Conservation (phyloP, 2,797 vertebrate species). For the Thunnus albacares region DNA sequence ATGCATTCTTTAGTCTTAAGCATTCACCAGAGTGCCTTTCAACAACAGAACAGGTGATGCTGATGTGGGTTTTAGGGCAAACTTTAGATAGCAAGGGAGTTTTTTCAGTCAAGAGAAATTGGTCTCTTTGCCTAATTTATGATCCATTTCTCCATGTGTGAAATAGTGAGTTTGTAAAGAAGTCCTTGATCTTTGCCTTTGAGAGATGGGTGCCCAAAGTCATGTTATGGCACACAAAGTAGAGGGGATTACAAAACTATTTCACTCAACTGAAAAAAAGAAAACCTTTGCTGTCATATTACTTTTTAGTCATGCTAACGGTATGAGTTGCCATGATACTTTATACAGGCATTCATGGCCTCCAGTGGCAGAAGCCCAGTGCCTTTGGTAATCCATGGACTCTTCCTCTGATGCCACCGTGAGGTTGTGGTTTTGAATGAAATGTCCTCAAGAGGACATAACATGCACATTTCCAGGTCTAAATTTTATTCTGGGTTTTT, state of each 20-base stretch:
- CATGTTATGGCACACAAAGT: neutral
- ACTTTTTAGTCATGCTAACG: no score
- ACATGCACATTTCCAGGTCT: no score
- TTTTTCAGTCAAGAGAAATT: slow-evolving; percentile 13
- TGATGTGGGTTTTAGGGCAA: slow-evolving; percentile 1
- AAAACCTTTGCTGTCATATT: neutral
- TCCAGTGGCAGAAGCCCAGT: no score
- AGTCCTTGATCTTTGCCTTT: neutral
- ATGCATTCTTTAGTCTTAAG: no score
- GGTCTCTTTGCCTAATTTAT: neutral
- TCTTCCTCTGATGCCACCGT: no score
- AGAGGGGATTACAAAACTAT: neutral
- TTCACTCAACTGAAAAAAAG: neutral
- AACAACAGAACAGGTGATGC: neutral
- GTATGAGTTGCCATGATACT: no score
- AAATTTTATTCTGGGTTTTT: no score
- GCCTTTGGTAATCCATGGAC: no score
- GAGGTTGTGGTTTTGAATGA: no score
- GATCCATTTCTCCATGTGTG: neutral
- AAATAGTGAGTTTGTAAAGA: neutral
- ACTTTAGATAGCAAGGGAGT: neutral
- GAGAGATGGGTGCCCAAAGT: neutral
- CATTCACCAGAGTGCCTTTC: neutral
- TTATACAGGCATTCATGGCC: no score
- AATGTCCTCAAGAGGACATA: no score